Evolutionary conservation across 1,140 invertebrate genomes (phyloP).

Genomic region (Epicauta chinensis): DNA sequence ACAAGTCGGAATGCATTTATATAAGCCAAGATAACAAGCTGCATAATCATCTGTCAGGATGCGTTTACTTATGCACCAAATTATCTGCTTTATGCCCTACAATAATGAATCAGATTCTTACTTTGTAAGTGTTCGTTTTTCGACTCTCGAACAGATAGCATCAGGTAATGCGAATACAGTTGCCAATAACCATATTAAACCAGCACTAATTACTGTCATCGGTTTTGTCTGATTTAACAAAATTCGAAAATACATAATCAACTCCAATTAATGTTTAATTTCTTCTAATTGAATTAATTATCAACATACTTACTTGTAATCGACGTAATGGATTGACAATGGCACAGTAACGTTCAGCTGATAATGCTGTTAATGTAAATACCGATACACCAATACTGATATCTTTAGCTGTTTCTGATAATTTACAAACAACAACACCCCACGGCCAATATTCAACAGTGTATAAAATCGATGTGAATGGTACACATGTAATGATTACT

Average conservation of each 20-base stretch:
- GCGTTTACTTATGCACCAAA: too few species aligned
- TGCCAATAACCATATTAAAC: constrained; percentile 78
- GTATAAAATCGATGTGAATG: constrained; percentile 81
- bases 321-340: constrained; percentile 83
- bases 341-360: constrained; percentile 83
- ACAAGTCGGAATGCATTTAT: too few species aligned
- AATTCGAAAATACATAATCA: too few species aligned
- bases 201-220: constrained; percentile 63
- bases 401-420: constrained; percentile 87
- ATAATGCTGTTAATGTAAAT: constrained; percentile 85
- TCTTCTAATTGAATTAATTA: not conserved
- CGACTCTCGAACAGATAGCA: constrained; percentile 65
- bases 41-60: too few species aligned
- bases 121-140: not conserved
- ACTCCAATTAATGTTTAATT: too few species aligned
- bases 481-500: constrained; percentile 81
- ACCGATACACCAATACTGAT: constrained; percentile 91
- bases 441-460: constrained; percentile 85
- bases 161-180: constrained; percentile 74
- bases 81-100: too few species aligned
- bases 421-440: constrained; percentile 71
- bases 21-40: too few species aligned
- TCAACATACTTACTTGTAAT: constrained; percentile 42
- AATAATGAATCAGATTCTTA: too few species aligned
- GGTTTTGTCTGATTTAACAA: constrained; percentile 56